Evolutionary conservation across 1,140 invertebrate species (phyloP).

Genomic region (Heliconius congener): DNA sequence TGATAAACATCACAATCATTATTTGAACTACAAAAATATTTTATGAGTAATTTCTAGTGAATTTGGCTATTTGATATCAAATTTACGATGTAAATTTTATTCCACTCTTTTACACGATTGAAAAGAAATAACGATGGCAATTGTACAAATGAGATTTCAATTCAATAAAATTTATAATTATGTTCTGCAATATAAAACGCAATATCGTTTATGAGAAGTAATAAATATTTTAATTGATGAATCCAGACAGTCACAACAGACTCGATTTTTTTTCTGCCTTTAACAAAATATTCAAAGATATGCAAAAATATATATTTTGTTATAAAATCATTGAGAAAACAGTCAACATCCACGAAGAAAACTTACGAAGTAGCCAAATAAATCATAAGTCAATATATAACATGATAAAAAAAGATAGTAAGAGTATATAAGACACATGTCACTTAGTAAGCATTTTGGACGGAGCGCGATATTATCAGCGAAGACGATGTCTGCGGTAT

Average conservation of each 20-base stretch:
- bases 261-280: no score
- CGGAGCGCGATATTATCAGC: constrained; percentile 58
- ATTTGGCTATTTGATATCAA: no score
- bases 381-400: neutral
- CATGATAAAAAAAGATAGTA: constrained; percentile 14
- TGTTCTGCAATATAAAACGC: no score
- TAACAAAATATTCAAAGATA: no score
- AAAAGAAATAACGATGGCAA: no score
- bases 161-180: no score
- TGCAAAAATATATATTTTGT: no score
- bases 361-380: neutral
- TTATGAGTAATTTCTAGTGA: neutral
- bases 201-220: no score
- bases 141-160: no score
- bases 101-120: no score
- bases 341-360: neutral
- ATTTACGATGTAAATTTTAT: neutral
- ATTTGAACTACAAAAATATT: neutral
- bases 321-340: neutral
- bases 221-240: no score
- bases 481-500: constrained; percentile 50
- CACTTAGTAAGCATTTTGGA: constrained; percentile 49
- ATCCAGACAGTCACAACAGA: no score
- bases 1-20: neutral
- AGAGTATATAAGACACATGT: constrained; percentile 21